Evolutionary conservation across 2,888 invertebrate species (phyloP).

Genomic region (Horisme vitalbata): DNA sequence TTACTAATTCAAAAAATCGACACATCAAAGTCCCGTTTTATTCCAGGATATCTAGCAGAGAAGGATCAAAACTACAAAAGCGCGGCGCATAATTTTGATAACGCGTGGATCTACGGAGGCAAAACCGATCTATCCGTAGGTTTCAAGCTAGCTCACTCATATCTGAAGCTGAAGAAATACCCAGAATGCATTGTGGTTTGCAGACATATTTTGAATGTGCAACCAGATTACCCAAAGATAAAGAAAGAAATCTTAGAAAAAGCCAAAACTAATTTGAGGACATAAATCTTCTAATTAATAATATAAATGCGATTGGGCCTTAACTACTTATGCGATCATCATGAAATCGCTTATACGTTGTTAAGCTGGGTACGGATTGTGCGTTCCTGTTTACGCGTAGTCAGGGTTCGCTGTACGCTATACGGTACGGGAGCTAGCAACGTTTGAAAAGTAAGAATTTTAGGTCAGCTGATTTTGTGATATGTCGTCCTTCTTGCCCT

Average conservation of each 20-base stretch:
- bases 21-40: not conserved
- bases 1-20: too few relatives aligned
- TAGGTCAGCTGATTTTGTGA: too few relatives aligned
- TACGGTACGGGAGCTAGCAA: too few relatives aligned
- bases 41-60: slow-evolving; percentile 91
- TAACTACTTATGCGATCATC: too few relatives aligned
- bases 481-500: too few relatives aligned
- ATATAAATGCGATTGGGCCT: too few relatives aligned
- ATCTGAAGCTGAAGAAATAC: slow-evolving; percentile 92
- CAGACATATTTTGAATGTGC: slow-evolving; percentile 88
- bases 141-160: slow-evolving; percentile 95
- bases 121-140: slow-evolving; percentile 93
- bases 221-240: slow-evolving; percentile 95
- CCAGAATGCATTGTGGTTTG: slow-evolving; percentile 97
- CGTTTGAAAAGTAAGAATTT: too few relatives aligned
- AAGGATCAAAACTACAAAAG: slow-evolving; percentile 95
- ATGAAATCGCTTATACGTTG: too few relatives aligned
- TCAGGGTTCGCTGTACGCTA: too few relatives aligned
- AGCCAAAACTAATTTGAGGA: slow-evolving; percentile 88
- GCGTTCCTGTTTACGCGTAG: too few relatives aligned
- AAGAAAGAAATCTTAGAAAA: slow-evolving; percentile 97
- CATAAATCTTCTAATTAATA: slow-evolving; percentile 54
- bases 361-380: too few relatives aligned
- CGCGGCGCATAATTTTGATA: slow-evolving; percentile 91
- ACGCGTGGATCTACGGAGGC: slow-evolving; percentile 93